A percentile compares a stretch with the other conserved stretches of the same genome.
phyloP scores from a whole-genome alignment of 1,140 invertebrate genomes.

The Phymorhynchus buccinoides region DNA sequence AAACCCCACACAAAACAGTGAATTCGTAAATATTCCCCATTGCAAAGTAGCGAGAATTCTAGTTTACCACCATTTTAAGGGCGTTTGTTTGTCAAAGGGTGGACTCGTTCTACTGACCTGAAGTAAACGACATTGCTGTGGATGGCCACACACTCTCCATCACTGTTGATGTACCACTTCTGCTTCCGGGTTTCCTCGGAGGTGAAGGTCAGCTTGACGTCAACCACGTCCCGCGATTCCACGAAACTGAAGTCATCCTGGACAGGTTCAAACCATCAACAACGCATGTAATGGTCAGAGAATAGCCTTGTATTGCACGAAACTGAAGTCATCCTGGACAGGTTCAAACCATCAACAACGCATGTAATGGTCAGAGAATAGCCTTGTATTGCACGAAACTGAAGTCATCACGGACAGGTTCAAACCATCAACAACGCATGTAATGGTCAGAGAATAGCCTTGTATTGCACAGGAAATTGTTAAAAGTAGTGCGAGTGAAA shows the following conservation, averaged over 20 bases:
- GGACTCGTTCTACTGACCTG: neutral
- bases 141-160: neutral
- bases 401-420: neutral
- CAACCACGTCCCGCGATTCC: neutral
- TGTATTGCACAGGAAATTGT: too few relatives aligned
- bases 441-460: too few relatives aligned
- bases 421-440: neutral
- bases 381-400: too few relatives aligned
- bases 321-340: too few relatives aligned
- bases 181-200: neutral
- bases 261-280: neutral
- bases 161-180: neutral
- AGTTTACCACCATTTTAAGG: too few relatives aligned
- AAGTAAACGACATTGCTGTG: neutral
- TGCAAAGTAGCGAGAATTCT: too few relatives aligned
- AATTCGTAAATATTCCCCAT: too few relatives aligned
- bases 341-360: neutral
- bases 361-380: too few relatives aligned
- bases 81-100: too few relatives aligned
- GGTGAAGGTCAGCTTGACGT: neutral
- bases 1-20: too few relatives aligned
- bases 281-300: neutral
- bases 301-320: too few relatives aligned
- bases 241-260: neutral
- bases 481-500: too few relatives aligned